Base-by-base conservation (phyloP, 2,113 vertebrate genomes). In the Rhodinocichla rosea region DNA sequence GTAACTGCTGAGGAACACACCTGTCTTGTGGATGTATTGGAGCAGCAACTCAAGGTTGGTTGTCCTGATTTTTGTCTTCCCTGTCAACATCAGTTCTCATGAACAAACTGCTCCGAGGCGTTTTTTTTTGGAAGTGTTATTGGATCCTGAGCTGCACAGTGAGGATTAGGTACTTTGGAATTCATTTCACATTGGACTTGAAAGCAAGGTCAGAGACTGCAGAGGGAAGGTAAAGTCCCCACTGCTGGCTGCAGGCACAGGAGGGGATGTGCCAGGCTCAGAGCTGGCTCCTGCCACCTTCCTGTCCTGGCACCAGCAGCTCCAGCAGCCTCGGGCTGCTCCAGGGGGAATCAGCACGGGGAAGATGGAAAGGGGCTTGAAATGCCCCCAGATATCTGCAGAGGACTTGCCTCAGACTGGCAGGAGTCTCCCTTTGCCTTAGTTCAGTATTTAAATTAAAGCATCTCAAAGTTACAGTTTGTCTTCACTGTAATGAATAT, bases 161-260 rank as follows among this genome's bases (percentile, higher is more conserved):
- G 78, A 90, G 82, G 75, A 63, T 94, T 33, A 37, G 84, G 57
- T 85, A 10, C 80, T 91, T 95, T 9, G 50, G 84, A 84, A 94
- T 93, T 95, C 67, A 14, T 88, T 97, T 96, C 96, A 92, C 95
- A 89, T 89, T 96, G 96, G 86, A 35, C 83, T 94, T 67, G 59
- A 90, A 89, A 93, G 92, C 92, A 96, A 95, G 96, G 96, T 96
- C 96, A 95, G 40, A 93, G 91, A 20, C 89, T 92, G 96, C 96
- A 96, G 91, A 93, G 95, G 79, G 70, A 86, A 83, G 56, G 79
- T 47, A 3, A 59, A 94, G 89, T 81, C 80, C 81, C 94, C 59
- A 30, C 79, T 86, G 95, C 92, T 97, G 95, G 81, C 92, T 94
- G 37, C 88, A 79, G 92, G 45, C 74, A 59, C 23, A 39, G 6